phyloP scores from a whole-genome alignment of 2,888 invertebrate species.

The Platypus cylindrus region DNA sequence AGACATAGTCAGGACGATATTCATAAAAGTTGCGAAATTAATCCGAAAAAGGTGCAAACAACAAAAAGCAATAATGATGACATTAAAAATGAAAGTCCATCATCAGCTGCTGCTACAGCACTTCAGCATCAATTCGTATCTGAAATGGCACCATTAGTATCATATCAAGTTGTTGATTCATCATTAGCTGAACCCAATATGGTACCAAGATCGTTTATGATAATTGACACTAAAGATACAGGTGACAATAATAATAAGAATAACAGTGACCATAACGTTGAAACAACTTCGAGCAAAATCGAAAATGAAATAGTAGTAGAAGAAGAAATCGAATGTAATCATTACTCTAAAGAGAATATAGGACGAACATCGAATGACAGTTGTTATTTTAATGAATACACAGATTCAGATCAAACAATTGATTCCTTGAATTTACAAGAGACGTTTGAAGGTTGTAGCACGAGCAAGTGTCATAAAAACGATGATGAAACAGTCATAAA shows the following conservation, averaged over 20 bases:
- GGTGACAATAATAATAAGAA: conserved; percentile 5
- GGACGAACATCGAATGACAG: conserved; percentile 4
- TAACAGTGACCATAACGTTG: not conserved
- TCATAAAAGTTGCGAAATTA: conserved; percentile 3
- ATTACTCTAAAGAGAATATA: not conserved
- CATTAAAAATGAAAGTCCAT: not conserved
- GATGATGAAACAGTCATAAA: too few relatives aligned
- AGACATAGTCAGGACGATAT: conserved; percentile 6
- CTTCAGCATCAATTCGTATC: not conserved
- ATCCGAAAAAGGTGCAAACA: not conserved
- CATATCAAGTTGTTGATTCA: conserved; percentile 2
- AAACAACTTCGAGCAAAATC: not conserved
- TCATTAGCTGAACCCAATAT: conserved; percentile 7
- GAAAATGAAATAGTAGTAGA: conserved; percentile 1
- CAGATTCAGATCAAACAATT: conserved; percentile 13
- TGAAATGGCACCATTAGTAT: conserved; percentile 2
- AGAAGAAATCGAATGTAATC: too few relatives aligned
- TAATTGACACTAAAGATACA: conserved; percentile 8
- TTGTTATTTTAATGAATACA: conserved; percentile 8
- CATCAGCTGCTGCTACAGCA: not conserved
- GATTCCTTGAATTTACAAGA: conserved; percentile 12
- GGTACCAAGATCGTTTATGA: conserved; percentile 7
- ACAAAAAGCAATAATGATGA: not conserved
- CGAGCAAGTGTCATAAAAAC: not conserved
- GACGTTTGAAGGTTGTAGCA: conserved; percentile 9